Base-by-base conservation (phyloP, 2,888 invertebrate genomes). In the Mantis religiosa region DNA sequence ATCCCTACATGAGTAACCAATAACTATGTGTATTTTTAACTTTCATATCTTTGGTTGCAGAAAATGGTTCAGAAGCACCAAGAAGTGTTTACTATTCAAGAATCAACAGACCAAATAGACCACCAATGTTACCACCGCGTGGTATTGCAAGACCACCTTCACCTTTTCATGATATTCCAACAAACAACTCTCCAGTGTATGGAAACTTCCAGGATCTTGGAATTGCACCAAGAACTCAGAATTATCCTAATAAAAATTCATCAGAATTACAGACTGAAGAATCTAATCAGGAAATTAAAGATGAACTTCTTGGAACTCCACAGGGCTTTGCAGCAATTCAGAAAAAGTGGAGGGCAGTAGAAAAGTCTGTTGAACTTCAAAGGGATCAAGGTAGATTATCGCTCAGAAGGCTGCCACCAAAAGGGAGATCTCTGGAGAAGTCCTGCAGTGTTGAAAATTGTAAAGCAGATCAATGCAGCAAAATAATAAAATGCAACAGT, bases 131-230 rank as follows among this genome's bases (percentile, higher is more conserved):
- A 0, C 90, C 90, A 41, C 89, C 89, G 28, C 84, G 90, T 28
- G 81, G 83, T 28, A 28, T 87, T 47, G 83, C 71, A 15, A 82
- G 85, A 54, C 90, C 83, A 15, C 83, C 88, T 25, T 92, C 92
- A 8, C 92, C 92, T 41, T 92, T 91, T 91, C 92, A 93, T 87
- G 92, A 92, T 90, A 90, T 92, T 54, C 92, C 92, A n/a, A 91
- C 90, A 84, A 92, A 91, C 83, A 92, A 91, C 88, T 90, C 92
- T 71, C 91, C 91, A n/a, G 90, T 91, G 85, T 89, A 90, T 86
- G 90, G 87, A 7, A 89, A 89, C 41, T 87, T 84, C 28, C 82
- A 89, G 28, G 89, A 85, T 28, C 84, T 87, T 87, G 28, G 30
- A 20, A 1, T 30, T 83, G 27, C 83, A 71, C 54, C 15, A 25